Conservation (phyloP, 2,888 invertebrate species). For the Entomobrya multifasciata region DNA sequence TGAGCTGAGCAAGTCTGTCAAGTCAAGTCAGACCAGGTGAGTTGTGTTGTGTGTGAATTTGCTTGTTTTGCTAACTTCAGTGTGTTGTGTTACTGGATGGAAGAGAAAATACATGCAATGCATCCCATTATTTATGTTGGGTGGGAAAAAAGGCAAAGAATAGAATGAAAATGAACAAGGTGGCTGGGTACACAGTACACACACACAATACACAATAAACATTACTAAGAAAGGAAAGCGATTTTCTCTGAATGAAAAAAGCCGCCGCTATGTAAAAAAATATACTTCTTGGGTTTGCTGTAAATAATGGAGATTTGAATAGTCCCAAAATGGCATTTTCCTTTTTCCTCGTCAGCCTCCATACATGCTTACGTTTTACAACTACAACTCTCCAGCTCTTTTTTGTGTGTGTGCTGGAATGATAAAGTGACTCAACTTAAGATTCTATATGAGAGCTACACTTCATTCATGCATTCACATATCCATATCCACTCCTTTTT, state of each 20-base stretch:
- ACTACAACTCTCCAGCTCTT: too few species aligned
- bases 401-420: not conserved
- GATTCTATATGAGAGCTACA: too few species aligned
- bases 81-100: not conserved
- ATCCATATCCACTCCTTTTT: not conserved
- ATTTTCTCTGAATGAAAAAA: too few species aligned
- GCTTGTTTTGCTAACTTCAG: not conserved
- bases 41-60: too few species aligned
- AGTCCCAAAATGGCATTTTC: conserved; percentile 58
- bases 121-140: not conserved
- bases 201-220: not conserved
- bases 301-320: conserved; percentile 17
- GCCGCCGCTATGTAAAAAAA: too few species aligned
- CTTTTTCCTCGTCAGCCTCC: not conserved
- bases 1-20: not conserved
- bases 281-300: too few species aligned
- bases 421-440: conserved; percentile 4
- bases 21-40: not conserved
- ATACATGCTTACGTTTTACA: too few species aligned
- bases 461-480: too few species aligned
- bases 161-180: not conserved
- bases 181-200: not conserved
- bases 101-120: not conserved
- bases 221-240: not conserved
- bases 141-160: not conserved